Evolutionary conservation across 2,888 invertebrate genomes (phyloP), one percentile per base, ranked within the genome.

Genomic region (Entomobrya multifasciata): DNA sequence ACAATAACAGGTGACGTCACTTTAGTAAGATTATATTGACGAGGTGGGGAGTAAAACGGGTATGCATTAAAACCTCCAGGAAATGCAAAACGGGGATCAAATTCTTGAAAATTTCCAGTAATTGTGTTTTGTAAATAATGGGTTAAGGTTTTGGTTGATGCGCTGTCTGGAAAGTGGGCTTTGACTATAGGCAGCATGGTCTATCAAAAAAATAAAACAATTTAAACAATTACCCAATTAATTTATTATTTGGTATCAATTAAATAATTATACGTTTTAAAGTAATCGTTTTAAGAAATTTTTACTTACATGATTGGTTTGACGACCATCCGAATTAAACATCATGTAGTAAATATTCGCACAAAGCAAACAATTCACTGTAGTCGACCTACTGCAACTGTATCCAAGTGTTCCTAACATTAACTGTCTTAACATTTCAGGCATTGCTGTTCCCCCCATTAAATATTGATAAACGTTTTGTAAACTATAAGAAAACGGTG

Each of bases 271-370:
- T 65, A 72, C 13, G 49, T 49, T 74, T 49, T 11, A 22, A 17
- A 13, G n/a, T n/a, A 70, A 47, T n/a, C 17, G 36, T 15, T 4
- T 36, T 49, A 49, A n/a, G n/a, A n/a, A n/a, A 49, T 49, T 49
- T 13, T 25, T 6, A 22, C 79, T n/a, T 47, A 79, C 79, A 47
- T 79, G 65, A 49, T 79, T 79, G 65, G 65, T 79, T 65, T 79
- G 79, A 6, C 20, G 41, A 6, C 83, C 83, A 52, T 83, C 83
- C 74, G 83, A 83, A 65, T 83, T 83, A 25, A 83, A 83, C 15
- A 84, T 41, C 17, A 49, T 41, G 15, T 77, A 84, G 17, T 84
- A 84, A 3, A 84, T 4, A 55, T 84, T 84, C 13, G 55, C 77
- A 55, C 84, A 84, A 44, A 84, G 44, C 11, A 65, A 30, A 44